phyloP scores from a whole-genome alignment of 2,888 invertebrate species.

The Oxytorus armatus region DNA sequence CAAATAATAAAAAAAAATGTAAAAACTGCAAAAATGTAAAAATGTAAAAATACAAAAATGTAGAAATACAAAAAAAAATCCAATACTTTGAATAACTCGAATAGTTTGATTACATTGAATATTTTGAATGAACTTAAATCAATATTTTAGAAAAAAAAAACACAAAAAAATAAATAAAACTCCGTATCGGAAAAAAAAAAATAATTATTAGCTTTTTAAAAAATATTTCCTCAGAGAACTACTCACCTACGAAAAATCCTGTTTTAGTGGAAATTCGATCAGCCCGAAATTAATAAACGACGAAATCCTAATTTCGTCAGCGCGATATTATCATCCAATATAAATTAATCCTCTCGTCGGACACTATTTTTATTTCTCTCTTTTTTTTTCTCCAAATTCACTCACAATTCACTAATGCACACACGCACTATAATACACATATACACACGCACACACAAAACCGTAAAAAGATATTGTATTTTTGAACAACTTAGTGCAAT shows the following conservation, averaged over 20 bases:
- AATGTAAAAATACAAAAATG: background rate
- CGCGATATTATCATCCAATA: slow-evolving; percentile 40
- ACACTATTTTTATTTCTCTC: slow-evolving; percentile 23
- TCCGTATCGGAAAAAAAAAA: too few relatives aligned
- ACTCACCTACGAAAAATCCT: slow-evolving; percentile 32
- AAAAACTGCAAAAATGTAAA: too few relatives aligned
- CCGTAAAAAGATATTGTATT: slow-evolving; percentile 28
- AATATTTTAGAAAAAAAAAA: too few relatives aligned
- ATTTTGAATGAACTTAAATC: too few relatives aligned
- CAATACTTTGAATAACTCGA: slow-evolving; percentile 33
- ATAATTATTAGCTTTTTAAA: too few relatives aligned
- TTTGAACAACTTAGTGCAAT: slow-evolving; percentile 40
- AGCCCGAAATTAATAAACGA: background rate
- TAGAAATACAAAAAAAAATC: too few relatives aligned
- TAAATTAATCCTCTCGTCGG: slow-evolving; percentile 39
- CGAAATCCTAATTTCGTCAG: slow-evolving; percentile 3
- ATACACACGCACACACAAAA: slow-evolving; percentile 19
- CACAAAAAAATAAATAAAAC: too few relatives aligned
- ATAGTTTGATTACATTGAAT: slow-evolving; percentile 1
- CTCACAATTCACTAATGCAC: slow-evolving; percentile 26
- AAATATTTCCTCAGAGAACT: background rate
- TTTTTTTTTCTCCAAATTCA: slow-evolving; percentile 26
- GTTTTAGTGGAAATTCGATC: slow-evolving; percentile 29
- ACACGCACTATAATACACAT: background rate
- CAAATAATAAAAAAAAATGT: background rate